Base-by-base conservation (phyloP, 2,888 invertebrate species). In the Kryphioiulus occultus region DNA sequence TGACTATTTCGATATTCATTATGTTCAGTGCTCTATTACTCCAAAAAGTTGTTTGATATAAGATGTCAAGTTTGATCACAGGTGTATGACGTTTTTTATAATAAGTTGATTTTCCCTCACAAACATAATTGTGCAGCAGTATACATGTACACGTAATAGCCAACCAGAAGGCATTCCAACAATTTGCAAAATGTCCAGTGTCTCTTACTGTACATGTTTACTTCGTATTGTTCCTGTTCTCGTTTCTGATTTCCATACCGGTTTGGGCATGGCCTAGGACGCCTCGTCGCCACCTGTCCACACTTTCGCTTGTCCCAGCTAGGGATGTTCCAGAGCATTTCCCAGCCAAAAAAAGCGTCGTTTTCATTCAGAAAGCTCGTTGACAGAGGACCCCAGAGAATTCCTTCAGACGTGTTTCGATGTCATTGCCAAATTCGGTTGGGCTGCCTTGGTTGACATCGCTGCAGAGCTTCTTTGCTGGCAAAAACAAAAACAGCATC, bases 351-450 rank as follows among this genome's bases (percentile, higher is more conserved):
- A 78, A 26, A 68, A 22, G 12, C 10, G 30, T 78, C 10, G 17
- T 30, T 30, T 78, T 78, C 78, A 78, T 78, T 78, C 30, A 78
- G 30, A 26, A 4, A 78, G 30, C 26, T 68, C 59, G n/a, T 30
- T 78, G 78, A 30, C 78, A 30, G 78, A 78, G 26, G 78, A 78
- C 30, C 78, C 12, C 30, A 17, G 22, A 30, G 15, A 30, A 78
- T 15, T 2, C 78, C 78, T 78, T 78, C 15, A 78, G 78, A 78
- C 78, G 26, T 30, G 15, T 78, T 78, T 78, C 15, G 26, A 26
- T 78, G 78, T 78, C 78, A 78, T 22, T 68, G 68, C 68, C 68
- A 68, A 68, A 35, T n/a, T n/a, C n/a, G n/a, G n/a, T n/a, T n/a
- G n/a, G n/a, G 7, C 35, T 35, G 44, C 15, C 44, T 39, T 26